These are phyloP conservation scores for Acanthornis magna DNA, from an alignment of 2,797 vertebrate genomes.

Conservation along the genomic window DNA sequence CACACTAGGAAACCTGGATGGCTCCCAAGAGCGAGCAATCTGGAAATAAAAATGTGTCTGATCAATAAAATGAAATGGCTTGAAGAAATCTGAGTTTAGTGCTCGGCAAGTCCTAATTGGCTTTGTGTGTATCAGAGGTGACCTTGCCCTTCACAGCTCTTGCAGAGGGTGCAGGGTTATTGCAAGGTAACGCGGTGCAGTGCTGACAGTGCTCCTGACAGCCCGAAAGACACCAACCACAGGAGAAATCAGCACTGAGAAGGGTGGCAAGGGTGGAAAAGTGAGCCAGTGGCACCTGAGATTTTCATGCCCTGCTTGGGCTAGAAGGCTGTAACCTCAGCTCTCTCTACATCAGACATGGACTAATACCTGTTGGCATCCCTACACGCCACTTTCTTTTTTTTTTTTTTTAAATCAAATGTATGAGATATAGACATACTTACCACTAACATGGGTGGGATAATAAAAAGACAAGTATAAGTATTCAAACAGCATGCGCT, in stretches of 20 bases:
- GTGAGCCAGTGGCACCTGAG: neutral
- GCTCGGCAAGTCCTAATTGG: neutral
- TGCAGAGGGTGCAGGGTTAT: neutral
- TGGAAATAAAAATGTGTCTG: conserved; percentile 48
- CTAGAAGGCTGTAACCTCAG: neutral
- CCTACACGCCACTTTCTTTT: neutral
- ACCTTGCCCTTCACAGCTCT: neutral
- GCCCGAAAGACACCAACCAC: neutral
- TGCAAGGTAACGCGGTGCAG: neutral
- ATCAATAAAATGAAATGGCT: conserved; percentile 49
- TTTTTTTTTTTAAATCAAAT: neutral
- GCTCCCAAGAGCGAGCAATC: conserved; percentile 17
- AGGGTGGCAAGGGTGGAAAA: neutral
- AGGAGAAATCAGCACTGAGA: neutral
- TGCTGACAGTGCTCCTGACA: neutral
- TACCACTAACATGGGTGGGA: neutral
- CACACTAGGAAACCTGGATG: conserved; percentile 7
- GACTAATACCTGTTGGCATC: neutral
- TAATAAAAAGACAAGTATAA: neutral
- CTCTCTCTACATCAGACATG: neutral
- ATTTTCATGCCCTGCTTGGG: neutral
- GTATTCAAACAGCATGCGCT: neutral
- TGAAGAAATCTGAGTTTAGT: conserved; percentile 41
- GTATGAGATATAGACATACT: neutral
- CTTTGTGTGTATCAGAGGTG: conserved; percentile 2